Conservation (phyloP, 2,888 invertebrate genomes). For the Shargacucullia verbasci region DNA sequence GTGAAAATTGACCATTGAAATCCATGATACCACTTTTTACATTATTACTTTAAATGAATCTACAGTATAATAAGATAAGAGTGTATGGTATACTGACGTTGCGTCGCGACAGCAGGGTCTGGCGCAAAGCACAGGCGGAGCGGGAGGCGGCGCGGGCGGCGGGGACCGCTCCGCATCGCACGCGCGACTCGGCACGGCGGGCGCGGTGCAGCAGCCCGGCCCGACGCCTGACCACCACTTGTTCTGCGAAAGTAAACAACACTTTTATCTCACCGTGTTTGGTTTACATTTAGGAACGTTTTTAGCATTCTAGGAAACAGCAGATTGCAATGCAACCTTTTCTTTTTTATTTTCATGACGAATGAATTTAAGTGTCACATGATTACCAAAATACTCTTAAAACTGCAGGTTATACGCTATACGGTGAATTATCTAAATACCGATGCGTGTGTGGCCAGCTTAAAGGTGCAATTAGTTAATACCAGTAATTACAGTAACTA, state of each 20-base stretch:
- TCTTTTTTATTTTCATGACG: too few species aligned
- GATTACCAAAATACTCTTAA: too few species aligned
- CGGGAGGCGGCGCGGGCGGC: conserved; percentile 83
- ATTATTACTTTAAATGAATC: too few species aligned
- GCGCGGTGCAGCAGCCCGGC: conserved; percentile 83
- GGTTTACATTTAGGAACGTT: too few species aligned
- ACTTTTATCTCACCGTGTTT: not conserved
- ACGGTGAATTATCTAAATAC: too few species aligned
- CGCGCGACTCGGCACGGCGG: conserved; percentile 86
- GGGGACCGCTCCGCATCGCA: conserved; percentile 88
- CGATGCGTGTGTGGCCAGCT: too few species aligned
- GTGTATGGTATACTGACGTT: conserved; percentile 70
- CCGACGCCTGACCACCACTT: conserved; percentile 83
- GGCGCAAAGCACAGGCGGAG: conserved; percentile 80
- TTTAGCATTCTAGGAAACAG: too few species aligned
- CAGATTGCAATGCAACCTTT: too few species aligned
- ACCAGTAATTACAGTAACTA: conserved; percentile 17
- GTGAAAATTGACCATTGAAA: too few species aligned
- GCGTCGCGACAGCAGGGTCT: conserved; percentile 83
- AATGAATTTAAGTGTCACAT: too few species aligned
- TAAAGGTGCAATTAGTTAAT: conserved; percentile 6
- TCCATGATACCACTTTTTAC: too few species aligned
- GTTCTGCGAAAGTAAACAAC: conserved; percentile 69
- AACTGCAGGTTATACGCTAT: too few species aligned
- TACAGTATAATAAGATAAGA: not conserved